phyloP scores from a whole-genome alignment of 2,888 invertebrate genomes.

The Rhabditophanes sp. region DNA sequence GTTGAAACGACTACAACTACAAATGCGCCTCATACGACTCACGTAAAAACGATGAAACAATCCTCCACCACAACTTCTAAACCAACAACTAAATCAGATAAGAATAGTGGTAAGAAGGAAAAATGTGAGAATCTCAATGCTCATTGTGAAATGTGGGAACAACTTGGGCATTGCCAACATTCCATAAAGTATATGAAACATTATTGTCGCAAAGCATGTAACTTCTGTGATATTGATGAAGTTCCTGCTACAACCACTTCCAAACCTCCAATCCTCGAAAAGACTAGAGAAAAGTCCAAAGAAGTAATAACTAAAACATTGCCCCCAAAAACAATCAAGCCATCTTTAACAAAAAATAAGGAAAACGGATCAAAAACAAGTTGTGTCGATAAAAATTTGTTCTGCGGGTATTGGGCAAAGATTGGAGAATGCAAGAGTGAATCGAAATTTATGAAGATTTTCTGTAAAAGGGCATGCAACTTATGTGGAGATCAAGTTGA shows the following conservation, averaged over 20 bases:
- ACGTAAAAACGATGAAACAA: slow-evolving; percentile 5
- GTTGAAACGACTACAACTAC: slow-evolving; percentile 19
- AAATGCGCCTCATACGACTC: slow-evolving; percentile 6
- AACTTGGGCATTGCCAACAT: slow-evolving; percentile 44
- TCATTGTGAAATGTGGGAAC: slow-evolving; percentile 44
- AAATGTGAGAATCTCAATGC: slow-evolving; percentile 42
- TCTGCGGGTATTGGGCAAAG: slow-evolving; percentile 44
- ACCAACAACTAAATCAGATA: slow-evolving; percentile 11
- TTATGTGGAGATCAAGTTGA: slow-evolving; percentile 6
- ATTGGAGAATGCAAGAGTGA: slow-evolving; percentile 43
- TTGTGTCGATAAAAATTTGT: slow-evolving; percentile 39
- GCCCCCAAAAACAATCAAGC: slow-evolving; percentile 5
- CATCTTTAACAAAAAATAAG: slow-evolving; percentile 5
- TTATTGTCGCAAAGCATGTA: slow-evolving; percentile 39
- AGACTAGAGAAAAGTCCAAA: slow-evolving; percentile 8
- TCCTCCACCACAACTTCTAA: slow-evolving; percentile 3
- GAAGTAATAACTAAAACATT: slow-evolving; percentile 6
- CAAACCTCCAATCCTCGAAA: neutral
- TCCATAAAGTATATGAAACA: slow-evolving; percentile 43
- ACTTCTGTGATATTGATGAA: slow-evolving; percentile 16
- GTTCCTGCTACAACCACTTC: slow-evolving; percentile 1
- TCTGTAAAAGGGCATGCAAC: slow-evolving; percentile 19
- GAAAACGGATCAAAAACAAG: slow-evolving; percentile 7
- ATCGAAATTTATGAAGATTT: slow-evolving; percentile 43
- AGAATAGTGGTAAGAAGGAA: too few species aligned